These are phyloP conservation scores for Ornithoptera alexandrae DNA, from an alignment of 2,888 invertebrate genomes.

Conservation along the genomic window DNA sequence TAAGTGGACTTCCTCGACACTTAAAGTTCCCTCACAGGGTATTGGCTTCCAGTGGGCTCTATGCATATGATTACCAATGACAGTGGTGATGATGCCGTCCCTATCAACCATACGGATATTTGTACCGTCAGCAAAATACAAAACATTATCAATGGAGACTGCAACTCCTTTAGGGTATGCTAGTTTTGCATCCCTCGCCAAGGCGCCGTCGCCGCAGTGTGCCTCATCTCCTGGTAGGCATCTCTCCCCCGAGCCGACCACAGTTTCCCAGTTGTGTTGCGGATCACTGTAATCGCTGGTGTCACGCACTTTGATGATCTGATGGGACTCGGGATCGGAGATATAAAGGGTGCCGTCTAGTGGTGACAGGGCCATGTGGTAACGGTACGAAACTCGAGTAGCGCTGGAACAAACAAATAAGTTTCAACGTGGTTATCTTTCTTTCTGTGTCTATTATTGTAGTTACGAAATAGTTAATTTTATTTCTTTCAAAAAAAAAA, in stretches of 20 bases:
- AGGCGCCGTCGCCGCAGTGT: constrained; percentile 96
- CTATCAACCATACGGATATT: constrained; percentile 96
- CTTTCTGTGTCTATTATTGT: no score
- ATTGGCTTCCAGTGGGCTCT: constrained; percentile 96
- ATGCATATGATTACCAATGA: constrained; percentile 95
- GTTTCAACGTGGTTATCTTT: no score
- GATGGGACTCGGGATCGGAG: constrained; percentile 97
- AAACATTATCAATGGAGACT: constrained; percentile 92
- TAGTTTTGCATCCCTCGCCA: constrained; percentile 95
- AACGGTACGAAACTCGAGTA: constrained; percentile 95
- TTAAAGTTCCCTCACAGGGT: constrained; percentile 93
- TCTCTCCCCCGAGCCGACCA: constrained; percentile 96
- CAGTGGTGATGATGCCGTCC: constrained; percentile 94
- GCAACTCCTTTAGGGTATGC: constrained; percentile 98
- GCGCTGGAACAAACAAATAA: constrained; percentile 81
- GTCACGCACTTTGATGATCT: constrained; percentile 92
- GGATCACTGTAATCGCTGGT: constrained; percentile 91
- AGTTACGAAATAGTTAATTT: no score
- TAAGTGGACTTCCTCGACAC: constrained; percentile 95
- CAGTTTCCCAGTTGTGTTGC: constrained; percentile 95
- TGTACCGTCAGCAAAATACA: constrained; percentile 97
- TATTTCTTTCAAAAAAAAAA: no score
- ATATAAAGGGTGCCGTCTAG: constrained; percentile 96
- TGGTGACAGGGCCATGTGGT: constrained; percentile 97
- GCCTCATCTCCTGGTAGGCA: constrained; percentile 96